phyloP scores from a whole-genome alignment of 2,888 invertebrate genomes.

The Hetaerina titia region DNA sequence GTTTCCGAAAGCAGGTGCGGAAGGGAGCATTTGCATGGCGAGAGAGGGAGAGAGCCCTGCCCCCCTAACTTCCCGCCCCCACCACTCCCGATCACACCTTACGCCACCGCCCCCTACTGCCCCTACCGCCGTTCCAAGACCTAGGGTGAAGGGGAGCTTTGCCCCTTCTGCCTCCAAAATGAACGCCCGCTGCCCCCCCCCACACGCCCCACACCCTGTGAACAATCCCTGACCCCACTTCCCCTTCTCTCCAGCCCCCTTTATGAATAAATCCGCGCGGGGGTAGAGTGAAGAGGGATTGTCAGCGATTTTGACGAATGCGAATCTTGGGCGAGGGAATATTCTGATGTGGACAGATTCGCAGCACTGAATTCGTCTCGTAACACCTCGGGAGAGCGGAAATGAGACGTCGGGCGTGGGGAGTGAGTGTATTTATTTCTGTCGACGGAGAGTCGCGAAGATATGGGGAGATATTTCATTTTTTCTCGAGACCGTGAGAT shows the following conservation, averaged over 20 bases:
- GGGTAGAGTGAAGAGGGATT: background rate
- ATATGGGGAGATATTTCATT: too few species aligned
- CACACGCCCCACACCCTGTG: too few species aligned
- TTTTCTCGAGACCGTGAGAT: too few species aligned
- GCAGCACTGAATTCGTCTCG: background rate
- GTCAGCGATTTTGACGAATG: slow-evolving; percentile 5
- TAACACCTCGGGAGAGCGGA: background rate
- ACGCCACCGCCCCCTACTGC: too few species aligned
- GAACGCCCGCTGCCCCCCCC: too few species aligned
- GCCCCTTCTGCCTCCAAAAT: too few species aligned
- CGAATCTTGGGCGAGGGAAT: background rate
- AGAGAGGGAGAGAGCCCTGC: background rate
- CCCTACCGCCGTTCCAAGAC: too few species aligned
- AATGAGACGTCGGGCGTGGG: background rate
- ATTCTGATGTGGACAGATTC: background rate
- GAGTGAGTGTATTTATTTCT: background rate
- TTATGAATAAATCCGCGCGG: background rate
- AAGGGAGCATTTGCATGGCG: background rate
- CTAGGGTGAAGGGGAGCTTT: too few species aligned
- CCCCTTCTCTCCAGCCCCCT: background rate
- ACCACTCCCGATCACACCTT: too few species aligned
- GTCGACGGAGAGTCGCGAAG: too few species aligned
- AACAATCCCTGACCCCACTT: too few species aligned
- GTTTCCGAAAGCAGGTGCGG: background rate
- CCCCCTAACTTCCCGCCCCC: too few species aligned